Percentiles rank a stretch among this genome's conserved stretches.
Conservation (phyloP, 2,113 vertebrate species). For the Atlantisia rogersi region DNA sequence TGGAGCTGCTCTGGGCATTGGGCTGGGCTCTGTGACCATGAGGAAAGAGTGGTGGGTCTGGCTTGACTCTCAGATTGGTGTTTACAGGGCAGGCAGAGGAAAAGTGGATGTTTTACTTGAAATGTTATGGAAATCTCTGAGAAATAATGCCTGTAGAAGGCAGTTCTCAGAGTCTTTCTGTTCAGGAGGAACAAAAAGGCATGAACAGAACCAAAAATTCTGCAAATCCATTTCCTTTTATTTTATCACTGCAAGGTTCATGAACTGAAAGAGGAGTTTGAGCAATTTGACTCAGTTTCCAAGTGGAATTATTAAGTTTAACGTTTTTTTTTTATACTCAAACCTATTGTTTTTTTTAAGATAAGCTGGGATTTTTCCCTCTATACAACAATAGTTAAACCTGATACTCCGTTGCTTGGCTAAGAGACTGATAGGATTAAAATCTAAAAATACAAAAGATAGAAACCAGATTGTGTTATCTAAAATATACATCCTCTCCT, state of each 20-base stretch:
- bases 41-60: conserved; percentile 17
- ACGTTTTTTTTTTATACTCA: neutral
- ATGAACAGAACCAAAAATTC: neutral
- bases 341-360: neutral
- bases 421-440: conserved; percentile 58
- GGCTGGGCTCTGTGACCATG: rapidly evolving
- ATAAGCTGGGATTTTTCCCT: conserved; percentile 8
- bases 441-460: conserved; percentile 66
- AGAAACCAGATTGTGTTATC: conserved; percentile 75
- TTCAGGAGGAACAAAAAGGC: neutral
- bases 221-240: conserved; percentile 26
- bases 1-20: neutral
- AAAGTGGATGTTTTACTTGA: conserved; percentile 44
- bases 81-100: conserved; percentile 32
- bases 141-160: conserved; percentile 38
- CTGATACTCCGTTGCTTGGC: conserved; percentile 36
- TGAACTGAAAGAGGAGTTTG: neutral
- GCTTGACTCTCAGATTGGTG: conserved; percentile 31
- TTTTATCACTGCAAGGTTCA: conserved; percentile 4
- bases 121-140: conserved; percentile 37
- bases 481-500: conserved; percentile 78
- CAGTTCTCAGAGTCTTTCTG: conserved; percentile 41
- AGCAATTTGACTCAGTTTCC: neutral
- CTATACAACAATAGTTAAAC: conserved; percentile 29
- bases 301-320: conserved; percentile 13